Percentiles rank a stretch among this genome's conserved stretches.
These are phyloP conservation scores for Tetragonula carbonaria DNA, from an alignment of 2,888 invertebrate species.

Conservation along the genomic window DNA sequence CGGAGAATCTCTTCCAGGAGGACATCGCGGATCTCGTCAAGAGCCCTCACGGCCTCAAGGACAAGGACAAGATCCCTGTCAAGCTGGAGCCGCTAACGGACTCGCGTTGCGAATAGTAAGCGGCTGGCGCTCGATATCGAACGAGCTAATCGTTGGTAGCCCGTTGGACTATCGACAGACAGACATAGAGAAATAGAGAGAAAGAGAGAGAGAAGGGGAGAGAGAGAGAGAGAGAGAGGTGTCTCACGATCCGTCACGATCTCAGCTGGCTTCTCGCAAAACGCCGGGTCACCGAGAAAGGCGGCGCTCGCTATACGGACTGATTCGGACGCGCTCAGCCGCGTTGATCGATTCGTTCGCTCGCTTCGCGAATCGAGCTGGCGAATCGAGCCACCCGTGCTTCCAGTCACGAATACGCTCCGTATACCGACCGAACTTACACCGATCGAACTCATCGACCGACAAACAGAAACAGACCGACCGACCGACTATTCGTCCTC, in stretches of 20 bases:
- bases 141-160: constrained; percentile 37
- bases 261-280: constrained; percentile 21
- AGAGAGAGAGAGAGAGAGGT: too few species aligned
- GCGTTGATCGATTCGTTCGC: background rate
- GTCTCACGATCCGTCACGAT: constrained; percentile 25
- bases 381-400: background rate
- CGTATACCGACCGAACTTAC: background rate
- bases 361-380: background rate
- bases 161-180: constrained; percentile 12
- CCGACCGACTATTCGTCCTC: constrained; percentile 11
- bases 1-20: constrained; percentile 87
- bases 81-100: constrained; percentile 90
- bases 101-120: constrained; percentile 87
- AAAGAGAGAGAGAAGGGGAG: too few species aligned
- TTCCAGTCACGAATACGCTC: background rate
- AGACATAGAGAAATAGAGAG: too few species aligned
- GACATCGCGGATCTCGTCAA: constrained; percentile 88
- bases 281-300: constrained; percentile 2
- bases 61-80: constrained; percentile 86
- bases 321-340: background rate
- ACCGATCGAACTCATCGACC: too few species aligned
- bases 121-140: constrained; percentile 24
- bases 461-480: too few species aligned
- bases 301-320: constrained; percentile 2
- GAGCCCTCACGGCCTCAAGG: constrained; percentile 84